These are phyloP conservation scores for Paratilapia polleni DNA, from an alignment of 2,113 vertebrate genomes.

Conservation along the genomic window DNA sequence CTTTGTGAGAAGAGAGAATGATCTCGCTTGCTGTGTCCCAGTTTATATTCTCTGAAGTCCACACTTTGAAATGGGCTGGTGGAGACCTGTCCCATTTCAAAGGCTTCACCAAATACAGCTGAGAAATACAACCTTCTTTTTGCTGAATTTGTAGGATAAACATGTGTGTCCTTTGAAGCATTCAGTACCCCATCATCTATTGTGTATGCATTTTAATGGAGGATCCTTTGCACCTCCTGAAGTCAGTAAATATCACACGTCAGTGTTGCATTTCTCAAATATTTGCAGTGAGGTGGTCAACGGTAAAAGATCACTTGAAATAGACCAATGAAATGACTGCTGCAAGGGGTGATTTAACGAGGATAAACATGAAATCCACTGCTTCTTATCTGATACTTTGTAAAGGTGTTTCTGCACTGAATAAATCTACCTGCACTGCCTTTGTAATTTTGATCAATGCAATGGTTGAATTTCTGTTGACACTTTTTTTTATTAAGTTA, in stretches of 20 bases:
- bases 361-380: neutral
- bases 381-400: neutral
- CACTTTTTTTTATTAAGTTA: neutral
- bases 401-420: neutral
- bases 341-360: neutral
- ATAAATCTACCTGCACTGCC: neutral
- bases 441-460: no score
- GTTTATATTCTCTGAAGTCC: neutral
- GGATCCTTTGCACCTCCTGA: neutral
- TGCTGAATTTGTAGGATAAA: neutral
- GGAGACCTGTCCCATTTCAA: neutral
- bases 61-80: neutral
- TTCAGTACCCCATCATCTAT: neutral
- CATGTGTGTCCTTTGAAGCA: neutral
- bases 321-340: neutral
- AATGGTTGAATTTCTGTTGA: neutral
- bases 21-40: neutral
- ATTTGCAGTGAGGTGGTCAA: conserved; percentile 12
- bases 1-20: neutral
- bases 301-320: conserved; percentile 35
- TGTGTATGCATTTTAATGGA: neutral
- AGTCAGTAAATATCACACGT: conserved; percentile 33
- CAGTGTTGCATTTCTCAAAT: conserved; percentile 7
- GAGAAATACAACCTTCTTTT: neutral
- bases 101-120: conserved; percentile 5